Evolutionary conservation across 2,888 invertebrate species (phyloP).

Genomic region (Molorchus minor): DNA sequence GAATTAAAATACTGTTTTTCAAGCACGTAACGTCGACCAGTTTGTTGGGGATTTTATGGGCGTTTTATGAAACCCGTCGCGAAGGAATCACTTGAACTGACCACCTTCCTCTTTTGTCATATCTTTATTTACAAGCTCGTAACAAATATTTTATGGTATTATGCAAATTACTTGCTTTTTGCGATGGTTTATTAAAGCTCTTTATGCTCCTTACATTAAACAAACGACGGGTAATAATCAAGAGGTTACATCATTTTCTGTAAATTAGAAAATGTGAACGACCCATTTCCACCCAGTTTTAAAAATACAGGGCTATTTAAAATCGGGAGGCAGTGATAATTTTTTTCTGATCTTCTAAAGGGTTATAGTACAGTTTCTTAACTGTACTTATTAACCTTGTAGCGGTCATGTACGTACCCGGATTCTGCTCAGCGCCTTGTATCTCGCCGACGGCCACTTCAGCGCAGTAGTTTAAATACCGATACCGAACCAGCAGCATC

Average conservation of each 20-base stretch:
- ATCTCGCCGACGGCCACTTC: no score
- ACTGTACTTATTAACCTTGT: no score
- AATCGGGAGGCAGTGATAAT: no score
- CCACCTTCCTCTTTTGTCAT: slow-evolving; percentile 24
- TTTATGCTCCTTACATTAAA: slow-evolving; percentile 6
- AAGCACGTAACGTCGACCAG: slow-evolving; percentile 2
- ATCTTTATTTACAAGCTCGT: slow-evolving; percentile 28
- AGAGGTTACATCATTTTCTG: slow-evolving; percentile 1
- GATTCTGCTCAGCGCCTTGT: no score
- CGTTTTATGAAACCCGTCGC: slow-evolving; percentile 18
- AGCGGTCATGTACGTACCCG: no score
- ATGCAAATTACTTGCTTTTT: slow-evolving; percentile 3
- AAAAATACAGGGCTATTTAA: no score
- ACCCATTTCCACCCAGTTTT: no score
- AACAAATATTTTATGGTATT: slow-evolving; percentile 16
- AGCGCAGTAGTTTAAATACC: no score
- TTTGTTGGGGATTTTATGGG: slow-evolving; percentile 15
- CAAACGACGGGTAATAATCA: slow-evolving; percentile 4
- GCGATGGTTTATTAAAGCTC: slow-evolving; percentile 1
- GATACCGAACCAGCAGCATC: no score
- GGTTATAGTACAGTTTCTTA: no score
- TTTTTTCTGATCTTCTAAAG: no score
- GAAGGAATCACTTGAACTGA: slow-evolving; percentile 14
- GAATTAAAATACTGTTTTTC: slow-evolving; percentile 12
- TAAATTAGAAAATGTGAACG: slow-evolving; percentile 14